Conservation (phyloP, 2,888 invertebrate genomes). For the Drosophila setosimentum region DNA sequence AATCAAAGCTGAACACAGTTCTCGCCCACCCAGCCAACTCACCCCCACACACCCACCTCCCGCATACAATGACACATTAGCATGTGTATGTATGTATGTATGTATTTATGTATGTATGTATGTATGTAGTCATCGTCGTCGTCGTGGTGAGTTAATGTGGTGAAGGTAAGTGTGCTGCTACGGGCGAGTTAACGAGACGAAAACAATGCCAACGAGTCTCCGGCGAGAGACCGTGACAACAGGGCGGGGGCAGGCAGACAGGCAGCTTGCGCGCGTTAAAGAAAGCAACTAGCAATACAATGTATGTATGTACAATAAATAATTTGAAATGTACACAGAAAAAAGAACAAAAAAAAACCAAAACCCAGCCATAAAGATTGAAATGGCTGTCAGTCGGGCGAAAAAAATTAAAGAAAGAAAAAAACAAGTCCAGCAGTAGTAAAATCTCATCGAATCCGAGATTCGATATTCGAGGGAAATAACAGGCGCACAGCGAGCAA, state of each 20-base stretch:
- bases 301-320: constrained; percentile 66
- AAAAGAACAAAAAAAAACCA: constrained; percentile 20
- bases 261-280: constrained; percentile 36
- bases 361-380: constrained; percentile 40
- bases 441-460: constrained; percentile 84
- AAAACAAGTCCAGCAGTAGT: constrained; percentile 47
- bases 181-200: constrained; percentile 62
- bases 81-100: background rate
- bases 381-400: constrained; percentile 49
- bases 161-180: constrained; percentile 71
- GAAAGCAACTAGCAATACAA: constrained; percentile 70
- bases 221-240: constrained; percentile 38
- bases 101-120: constrained; percentile 1
- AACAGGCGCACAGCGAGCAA: constrained; percentile 81
- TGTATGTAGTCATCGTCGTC: background rate
- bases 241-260: background rate
- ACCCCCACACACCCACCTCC: background rate
- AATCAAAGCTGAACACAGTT: constrained; percentile 62
- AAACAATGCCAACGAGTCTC: constrained; percentile 61
- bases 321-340: constrained; percentile 61
- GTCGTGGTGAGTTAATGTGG: constrained; percentile 64
- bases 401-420: constrained; percentile 2
- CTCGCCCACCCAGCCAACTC: constrained; percentile 11
- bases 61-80: constrained; percentile 4
- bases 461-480: constrained; percentile 85